Evolutionary conservation across 2,888 invertebrate genomes (phyloP), one percentile per base, ranked within the genome.

Genomic region (Branchipolynoe longqiensis): DNA sequence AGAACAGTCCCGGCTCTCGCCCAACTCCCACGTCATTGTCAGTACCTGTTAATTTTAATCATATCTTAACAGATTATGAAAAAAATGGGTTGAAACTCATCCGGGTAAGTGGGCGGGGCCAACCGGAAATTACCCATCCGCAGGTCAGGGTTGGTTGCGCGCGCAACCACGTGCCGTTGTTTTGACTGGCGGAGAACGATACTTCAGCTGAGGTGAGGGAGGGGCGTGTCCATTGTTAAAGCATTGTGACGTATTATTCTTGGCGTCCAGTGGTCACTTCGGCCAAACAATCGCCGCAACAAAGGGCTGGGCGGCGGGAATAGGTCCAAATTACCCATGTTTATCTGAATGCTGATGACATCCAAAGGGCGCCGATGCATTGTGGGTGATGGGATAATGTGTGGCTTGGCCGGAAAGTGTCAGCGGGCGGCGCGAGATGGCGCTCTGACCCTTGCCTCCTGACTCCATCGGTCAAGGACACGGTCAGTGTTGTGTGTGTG

Each of bases 11-110:
- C 18, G 69, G 14, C 18, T 4, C n/a, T 58, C 31, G 3, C 25
- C 62, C 62, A 28, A 6, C 31, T 28, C 69, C 69, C 69, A 14
- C 69, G 36, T 12, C 69, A 69, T 22, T 69, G 69, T 38, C 33
- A 48, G 38, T 69, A 69, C 25, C 69, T 69, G 36, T 36, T 36
- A n/a, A 38, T 69, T 69, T 69, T 69, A 69, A 69, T 69, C 69
- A 69, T 69, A 69, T 69, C 69, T 69, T 36, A 69, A 69, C 69
- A 69, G 36, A 69, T 69, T 69, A 69, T 69, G 69, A 69, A 69
- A 64, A 69, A 69, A 69, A 12, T 69, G n/a, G n/a, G 69, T 18
- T 14, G 36, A 69, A 69, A 69, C 38, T 69, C 38, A 69, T 69
- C 69, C 69, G 69, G 69, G 69, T 33, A 38, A 69, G 38, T 33